A percentile compares a stretch with the other conserved stretches of the same genome.
Conservation (phyloP, 2,797 vertebrate species). For the Pitangus sulphuratus region DNA sequence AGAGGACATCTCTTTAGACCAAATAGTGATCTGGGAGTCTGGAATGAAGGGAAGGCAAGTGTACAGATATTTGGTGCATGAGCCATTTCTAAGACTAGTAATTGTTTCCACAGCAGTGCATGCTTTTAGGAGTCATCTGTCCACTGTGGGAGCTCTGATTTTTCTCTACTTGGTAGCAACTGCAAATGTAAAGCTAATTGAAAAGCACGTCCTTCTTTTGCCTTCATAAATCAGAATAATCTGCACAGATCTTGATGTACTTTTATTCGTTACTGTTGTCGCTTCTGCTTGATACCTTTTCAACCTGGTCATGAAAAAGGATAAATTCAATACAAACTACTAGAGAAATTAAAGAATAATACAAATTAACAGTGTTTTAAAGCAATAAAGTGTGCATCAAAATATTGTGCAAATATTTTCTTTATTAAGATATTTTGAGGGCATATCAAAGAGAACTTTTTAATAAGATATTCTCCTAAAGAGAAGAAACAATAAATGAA, state of each 20-base stretch:
- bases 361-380: background rate
- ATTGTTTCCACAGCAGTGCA: background rate
- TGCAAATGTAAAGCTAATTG: background rate
- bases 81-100: background rate
- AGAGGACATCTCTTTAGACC: background rate
- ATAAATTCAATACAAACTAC: background rate
- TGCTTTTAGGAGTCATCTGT: background rate
- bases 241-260: background rate
- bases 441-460: background rate
- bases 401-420: background rate
- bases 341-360: background rate
- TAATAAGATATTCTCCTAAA: background rate
- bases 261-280: background rate
- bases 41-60: background rate
- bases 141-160: background rate
- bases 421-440: background rate
- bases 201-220: background rate
- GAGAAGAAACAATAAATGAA: background rate
- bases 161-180: background rate
- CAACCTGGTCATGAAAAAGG: background rate
- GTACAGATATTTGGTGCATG: background rate
- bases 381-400: background rate
- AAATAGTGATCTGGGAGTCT: background rate
- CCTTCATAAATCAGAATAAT: background rate
- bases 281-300: background rate